Conservation (phyloP, 2,797 vertebrate genomes). For the Lophius americanus region DNA sequence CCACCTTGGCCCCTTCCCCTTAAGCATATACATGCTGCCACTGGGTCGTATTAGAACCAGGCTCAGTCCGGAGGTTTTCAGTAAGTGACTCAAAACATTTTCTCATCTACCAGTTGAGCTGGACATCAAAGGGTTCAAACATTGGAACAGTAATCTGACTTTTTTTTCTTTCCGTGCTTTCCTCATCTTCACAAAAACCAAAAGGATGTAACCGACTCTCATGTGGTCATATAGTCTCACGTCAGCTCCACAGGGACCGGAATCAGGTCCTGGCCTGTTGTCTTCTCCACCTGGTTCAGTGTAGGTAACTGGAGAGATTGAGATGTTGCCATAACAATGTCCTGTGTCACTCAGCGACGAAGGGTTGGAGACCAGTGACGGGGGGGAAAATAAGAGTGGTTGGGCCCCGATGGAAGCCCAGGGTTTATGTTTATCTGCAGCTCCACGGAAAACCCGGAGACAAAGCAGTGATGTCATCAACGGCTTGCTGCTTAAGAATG, state of each 20-base stretch:
- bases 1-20: too few species aligned
- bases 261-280: slow-evolving; percentile 39
- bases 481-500: slow-evolving; percentile 2
- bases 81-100: too few species aligned
- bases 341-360: slow-evolving; percentile 19
- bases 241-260: slow-evolving; percentile 18
- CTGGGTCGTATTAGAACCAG: too few species aligned
- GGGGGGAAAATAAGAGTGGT: slow-evolving; percentile 6
- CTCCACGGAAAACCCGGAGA: slow-evolving; percentile 38
- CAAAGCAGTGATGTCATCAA: slow-evolving; percentile 36
- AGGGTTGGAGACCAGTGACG: slow-evolving; percentile 26
- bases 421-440: slow-evolving; percentile 54
- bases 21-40: too few species aligned
- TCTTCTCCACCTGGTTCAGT: background rate
- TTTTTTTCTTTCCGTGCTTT: slow-evolving; percentile 14
- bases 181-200: slow-evolving; percentile 20
- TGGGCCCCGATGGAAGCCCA: slow-evolving; percentile 42
- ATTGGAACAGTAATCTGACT: background rate
- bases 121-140: background rate
- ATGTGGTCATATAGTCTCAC: slow-evolving; percentile 5
- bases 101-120: too few species aligned
- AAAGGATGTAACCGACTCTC: slow-evolving; percentile 25
- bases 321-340: slow-evolving; percentile 48
- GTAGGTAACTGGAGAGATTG: slow-evolving; percentile 31
- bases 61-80: too few species aligned